Conservation (phyloP, 2,113 vertebrate genomes). For the Xiphophorus couchianus region DNA sequence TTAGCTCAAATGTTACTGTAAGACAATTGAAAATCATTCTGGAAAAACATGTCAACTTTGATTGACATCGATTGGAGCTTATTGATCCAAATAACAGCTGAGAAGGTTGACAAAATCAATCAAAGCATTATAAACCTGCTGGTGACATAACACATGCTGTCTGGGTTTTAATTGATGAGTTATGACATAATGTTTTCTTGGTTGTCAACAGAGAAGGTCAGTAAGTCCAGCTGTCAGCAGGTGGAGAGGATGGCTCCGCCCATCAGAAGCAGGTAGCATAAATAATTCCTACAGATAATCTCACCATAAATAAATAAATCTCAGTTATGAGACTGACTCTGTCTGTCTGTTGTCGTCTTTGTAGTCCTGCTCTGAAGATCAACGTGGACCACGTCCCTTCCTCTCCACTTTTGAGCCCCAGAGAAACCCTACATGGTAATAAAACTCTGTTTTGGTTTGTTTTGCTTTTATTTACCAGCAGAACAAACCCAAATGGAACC, state of each 20-base stretch:
- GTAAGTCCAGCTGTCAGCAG: slow-evolving; percentile 51
- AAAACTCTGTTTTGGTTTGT: not conserved
- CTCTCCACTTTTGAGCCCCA: slow-evolving; percentile 14
- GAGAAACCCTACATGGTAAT: slow-evolving; percentile 52
- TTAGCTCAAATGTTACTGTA: not conserved
- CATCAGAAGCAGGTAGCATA: slow-evolving; percentile 48
- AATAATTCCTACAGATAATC: not conserved
- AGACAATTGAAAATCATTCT: too few relatives aligned
- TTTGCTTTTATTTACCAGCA: too few relatives aligned
- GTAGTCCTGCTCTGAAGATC: slow-evolving; percentile 52
- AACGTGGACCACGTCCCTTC: slow-evolving; percentile 28
- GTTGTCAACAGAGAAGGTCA: slow-evolving; percentile 56
- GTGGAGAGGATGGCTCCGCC: slow-evolving; percentile 49
- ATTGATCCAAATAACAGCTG: not conserved
- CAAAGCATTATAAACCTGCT: too few relatives aligned
- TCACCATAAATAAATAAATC: not conserved
- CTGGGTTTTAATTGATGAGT: not conserved
- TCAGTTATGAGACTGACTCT: not conserved
- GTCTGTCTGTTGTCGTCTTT: slow-evolving; percentile 6
- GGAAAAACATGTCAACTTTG: too few relatives aligned
- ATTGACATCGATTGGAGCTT: not conserved
- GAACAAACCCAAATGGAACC: not conserved
- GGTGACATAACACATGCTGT: too few relatives aligned
- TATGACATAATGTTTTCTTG: too few relatives aligned
- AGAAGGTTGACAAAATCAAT: too few relatives aligned